Conservation (phyloP, 2,113 vertebrate species). For the Equus quagga region DNA sequence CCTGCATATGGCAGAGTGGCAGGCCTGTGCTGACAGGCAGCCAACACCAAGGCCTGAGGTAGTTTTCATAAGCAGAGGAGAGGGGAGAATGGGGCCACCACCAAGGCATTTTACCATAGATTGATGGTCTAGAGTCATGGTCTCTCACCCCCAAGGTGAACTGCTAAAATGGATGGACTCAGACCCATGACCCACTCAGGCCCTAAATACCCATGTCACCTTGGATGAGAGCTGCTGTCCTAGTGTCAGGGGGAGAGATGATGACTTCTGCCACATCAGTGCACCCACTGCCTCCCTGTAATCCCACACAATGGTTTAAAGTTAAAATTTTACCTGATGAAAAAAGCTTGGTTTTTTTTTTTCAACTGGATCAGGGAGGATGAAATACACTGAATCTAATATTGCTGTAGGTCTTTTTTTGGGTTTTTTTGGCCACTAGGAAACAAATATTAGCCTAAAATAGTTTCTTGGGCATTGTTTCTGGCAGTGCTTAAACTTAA, state of each 20-base stretch:
- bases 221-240: background rate
- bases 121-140: rapidly evolving
- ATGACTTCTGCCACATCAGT: background rate
- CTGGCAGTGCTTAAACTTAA: background rate
- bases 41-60: rapidly evolving
- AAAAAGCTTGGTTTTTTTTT: constrained; percentile 34
- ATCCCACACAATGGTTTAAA: background rate
- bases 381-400: constrained; percentile 77
- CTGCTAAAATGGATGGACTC: background rate
- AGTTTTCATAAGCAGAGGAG: background rate
- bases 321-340: background rate
- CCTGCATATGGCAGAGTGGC: background rate
- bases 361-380: constrained; percentile 78
- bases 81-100: rapidly evolving
- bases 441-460: constrained; percentile 78
- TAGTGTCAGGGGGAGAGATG: background rate
- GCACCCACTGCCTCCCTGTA: background rate
- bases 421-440: constrained; percentile 76
- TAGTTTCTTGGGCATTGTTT: background rate
- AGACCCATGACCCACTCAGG: too few species aligned
- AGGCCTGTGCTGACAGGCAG: background rate
- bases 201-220: background rate
- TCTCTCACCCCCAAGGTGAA: background rate
- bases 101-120: background rate
- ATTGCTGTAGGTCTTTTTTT: constrained; percentile 75